A percentile compares a stretch with the other conserved stretches of the same genome.
Evolutionary conservation across 2,888 invertebrate species (phyloP).

Genomic region (Erynnis tages): DNA sequence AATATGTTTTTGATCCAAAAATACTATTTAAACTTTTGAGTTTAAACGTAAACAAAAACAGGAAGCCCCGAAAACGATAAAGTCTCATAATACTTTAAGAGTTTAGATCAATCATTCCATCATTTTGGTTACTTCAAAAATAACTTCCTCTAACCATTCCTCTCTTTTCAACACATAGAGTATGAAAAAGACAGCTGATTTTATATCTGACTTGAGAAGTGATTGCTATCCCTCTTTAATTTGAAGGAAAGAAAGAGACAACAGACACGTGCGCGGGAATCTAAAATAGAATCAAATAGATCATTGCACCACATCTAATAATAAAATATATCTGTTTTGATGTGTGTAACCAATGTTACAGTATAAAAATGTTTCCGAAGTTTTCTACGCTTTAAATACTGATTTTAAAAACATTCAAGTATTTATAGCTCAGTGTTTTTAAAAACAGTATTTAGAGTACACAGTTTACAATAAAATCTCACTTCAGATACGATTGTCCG

Average conservation of each 20-base stretch:
- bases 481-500: no score
- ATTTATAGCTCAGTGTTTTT: no score
- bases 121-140: constrained; percentile 1
- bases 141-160: not conserved
- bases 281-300: constrained; percentile 21
- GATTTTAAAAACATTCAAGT: no score
- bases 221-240: not conserved
- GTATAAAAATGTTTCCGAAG: no score
- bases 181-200: no score
- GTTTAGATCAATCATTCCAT: constrained; percentile 1
- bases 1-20: no score
- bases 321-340: not conserved
- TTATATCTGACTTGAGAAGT: not conserved
- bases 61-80: not conserved
- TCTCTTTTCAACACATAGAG: not conserved
- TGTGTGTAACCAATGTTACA: no score
- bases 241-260: not conserved
- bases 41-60: not conserved
- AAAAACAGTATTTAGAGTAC: no score
- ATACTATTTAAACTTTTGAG: no score
- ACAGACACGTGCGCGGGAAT: constrained; percentile 12
- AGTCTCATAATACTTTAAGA: not conserved
- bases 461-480: no score
- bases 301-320: constrained; percentile 11
- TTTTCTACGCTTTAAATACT: no score